These are phyloP conservation scores for Hemistola chrysoprasaria DNA, from an alignment of 2,888 invertebrate species.

Conservation along the genomic window DNA sequence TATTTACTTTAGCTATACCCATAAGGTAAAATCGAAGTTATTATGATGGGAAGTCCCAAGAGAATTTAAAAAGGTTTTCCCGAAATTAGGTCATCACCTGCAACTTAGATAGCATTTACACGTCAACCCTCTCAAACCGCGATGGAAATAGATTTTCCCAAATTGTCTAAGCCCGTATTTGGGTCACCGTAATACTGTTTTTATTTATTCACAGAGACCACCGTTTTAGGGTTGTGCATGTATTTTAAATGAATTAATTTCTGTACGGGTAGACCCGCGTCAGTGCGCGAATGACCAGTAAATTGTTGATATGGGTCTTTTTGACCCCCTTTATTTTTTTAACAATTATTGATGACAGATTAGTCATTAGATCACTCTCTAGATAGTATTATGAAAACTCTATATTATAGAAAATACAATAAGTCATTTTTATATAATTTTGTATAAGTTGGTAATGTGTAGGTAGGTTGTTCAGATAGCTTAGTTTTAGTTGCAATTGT, in stretches of 20 bases:
- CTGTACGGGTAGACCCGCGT: slow-evolving; percentile 48
- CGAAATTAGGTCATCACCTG: slow-evolving; percentile 1
- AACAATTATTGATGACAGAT: slow-evolving; percentile 4
- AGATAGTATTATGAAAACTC: too few species aligned
- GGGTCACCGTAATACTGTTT: slow-evolving; percentile 36
- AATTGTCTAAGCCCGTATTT: slow-evolving; percentile 35
- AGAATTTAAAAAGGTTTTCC: slow-evolving; percentile 5
- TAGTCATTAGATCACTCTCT: slow-evolving; percentile 3
- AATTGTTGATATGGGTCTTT: slow-evolving; percentile 44
- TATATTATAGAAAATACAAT: not conserved
- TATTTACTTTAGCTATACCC: too few species aligned
- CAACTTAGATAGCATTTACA: slow-evolving; percentile 1
- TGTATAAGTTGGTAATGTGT: too few species aligned
- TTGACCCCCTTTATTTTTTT: slow-evolving; percentile 20
- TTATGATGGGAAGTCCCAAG: not conserved
- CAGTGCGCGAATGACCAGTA: slow-evolving; percentile 47
- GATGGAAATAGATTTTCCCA: slow-evolving; percentile 13
- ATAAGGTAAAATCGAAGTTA: too few species aligned
- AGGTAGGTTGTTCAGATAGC: too few species aligned
- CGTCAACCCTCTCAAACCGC: slow-evolving; percentile 9
- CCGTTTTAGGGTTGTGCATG: slow-evolving; percentile 47
- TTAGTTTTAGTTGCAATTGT: too few species aligned
- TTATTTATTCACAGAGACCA: slow-evolving; percentile 49
- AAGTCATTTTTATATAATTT: too few species aligned
- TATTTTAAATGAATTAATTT: slow-evolving; percentile 64